Conservation (phyloP, 2,797 vertebrate genomes). For the Gambusia yucatana region DNA sequence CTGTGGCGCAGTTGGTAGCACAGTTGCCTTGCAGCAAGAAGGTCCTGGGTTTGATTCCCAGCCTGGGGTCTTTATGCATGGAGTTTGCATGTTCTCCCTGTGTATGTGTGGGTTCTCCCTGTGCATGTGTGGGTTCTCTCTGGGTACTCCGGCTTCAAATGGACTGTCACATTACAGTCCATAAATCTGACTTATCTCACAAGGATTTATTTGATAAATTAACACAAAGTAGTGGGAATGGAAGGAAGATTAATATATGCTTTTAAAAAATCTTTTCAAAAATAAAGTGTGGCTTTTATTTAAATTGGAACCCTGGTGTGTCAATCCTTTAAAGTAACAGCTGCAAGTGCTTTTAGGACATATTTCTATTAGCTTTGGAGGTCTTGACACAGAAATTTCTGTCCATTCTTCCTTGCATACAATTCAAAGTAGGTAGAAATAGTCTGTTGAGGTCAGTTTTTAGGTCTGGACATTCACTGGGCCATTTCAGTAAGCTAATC, state of each 20-base stretch:
- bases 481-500: not conserved
- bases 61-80: too few species aligned
- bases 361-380: not conserved
- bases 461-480: not conserved
- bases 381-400: not conserved
- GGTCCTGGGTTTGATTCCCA: too few species aligned
- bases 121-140: too few species aligned
- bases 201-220: not conserved
- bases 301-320: not conserved
- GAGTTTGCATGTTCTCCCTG: too few species aligned
- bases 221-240: not conserved
- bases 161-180: not conserved
- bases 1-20: too few species aligned
- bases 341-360: not conserved
- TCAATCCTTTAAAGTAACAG: not conserved
- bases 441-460: not conserved
- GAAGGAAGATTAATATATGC: not conserved
- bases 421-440: not conserved
- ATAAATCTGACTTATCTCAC: not conserved
- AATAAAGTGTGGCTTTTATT: not conserved
- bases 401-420: not conserved
- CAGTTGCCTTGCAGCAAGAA: too few species aligned
- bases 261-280: not conserved
- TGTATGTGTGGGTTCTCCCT: too few species aligned
- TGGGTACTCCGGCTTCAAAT: too few species aligned